phyloP scores from a whole-genome alignment of 2,888 invertebrate genomes.

The Drosophila testacea region DNA sequence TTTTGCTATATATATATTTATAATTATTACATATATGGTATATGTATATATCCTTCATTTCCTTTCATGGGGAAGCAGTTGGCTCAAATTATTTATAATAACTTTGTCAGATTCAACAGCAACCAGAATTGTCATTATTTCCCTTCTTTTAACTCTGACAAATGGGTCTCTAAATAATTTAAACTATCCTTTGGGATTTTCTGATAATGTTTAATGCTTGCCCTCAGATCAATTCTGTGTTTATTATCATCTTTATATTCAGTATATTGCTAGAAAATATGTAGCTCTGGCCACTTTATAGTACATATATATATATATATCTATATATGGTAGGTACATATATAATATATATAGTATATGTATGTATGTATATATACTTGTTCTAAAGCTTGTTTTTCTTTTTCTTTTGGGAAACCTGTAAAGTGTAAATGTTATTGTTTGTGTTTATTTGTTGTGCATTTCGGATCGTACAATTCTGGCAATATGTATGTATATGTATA shows the following conservation, averaged over 20 bases:
- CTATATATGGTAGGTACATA: conserved; percentile 10
- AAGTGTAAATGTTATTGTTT: conserved; percentile 64
- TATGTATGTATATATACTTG: conserved; percentile 37
- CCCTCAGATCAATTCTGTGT: conserved; percentile 15
- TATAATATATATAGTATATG: conserved; percentile 30
- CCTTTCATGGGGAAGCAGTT: conserved; percentile 4
- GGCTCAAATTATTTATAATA: background rate
- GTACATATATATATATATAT: conserved; percentile 12
- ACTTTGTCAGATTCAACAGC: conserved; percentile 7
- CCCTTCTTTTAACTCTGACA: background rate
- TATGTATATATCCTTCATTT: conserved; percentile 1
- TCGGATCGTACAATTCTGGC: conserved; percentile 33
- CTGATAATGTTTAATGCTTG: conserved; percentile 12
- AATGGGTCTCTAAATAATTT: conserved; percentile 1
- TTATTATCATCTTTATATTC: conserved; percentile 22
- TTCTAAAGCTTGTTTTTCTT: conserved; percentile 70
- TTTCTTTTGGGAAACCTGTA: conserved; percentile 72
- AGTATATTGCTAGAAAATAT: conserved; percentile 72
- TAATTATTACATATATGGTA: background rate
- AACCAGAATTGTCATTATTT: background rate
- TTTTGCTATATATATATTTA: conserved; percentile 22
- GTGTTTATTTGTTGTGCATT: conserved; percentile 50
- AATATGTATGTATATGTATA: conserved; percentile 26
- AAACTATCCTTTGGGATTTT: background rate
- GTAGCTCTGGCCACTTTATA: conserved; percentile 47